phyloP scores from a whole-genome alignment of 2,797 vertebrate species.

The Staurois parvus region DNA sequence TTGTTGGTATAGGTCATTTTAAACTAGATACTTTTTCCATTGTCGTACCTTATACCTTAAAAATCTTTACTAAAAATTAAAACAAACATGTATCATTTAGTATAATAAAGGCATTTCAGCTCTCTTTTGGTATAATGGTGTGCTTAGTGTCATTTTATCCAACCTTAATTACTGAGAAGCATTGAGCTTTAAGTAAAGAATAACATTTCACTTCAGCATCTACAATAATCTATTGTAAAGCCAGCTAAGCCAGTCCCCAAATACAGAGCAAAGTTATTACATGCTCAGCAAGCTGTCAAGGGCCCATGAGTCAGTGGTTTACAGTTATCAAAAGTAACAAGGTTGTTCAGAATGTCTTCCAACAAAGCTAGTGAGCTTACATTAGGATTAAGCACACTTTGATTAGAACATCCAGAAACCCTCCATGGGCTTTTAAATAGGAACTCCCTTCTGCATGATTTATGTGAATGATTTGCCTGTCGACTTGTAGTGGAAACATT shows the following conservation, averaged over 20 bases:
- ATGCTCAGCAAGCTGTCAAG: slow-evolving; percentile 82
- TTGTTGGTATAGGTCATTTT: too few species aligned
- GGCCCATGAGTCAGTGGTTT: slow-evolving; percentile 81
- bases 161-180: slow-evolving; percentile 80
- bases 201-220: slow-evolving; percentile 83
- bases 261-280: slow-evolving; percentile 83
- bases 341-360: slow-evolving; percentile 81
- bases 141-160: slow-evolving; percentile 73
- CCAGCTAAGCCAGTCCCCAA: slow-evolving; percentile 81
- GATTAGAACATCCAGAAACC: slow-evolving; percentile 79
- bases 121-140: slow-evolving; percentile 71
- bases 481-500: slow-evolving; percentile 57
- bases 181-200: slow-evolving; percentile 77
- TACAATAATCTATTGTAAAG: slow-evolving; percentile 83
- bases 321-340: slow-evolving; percentile 84
- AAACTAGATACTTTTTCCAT: neutral
- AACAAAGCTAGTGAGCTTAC: slow-evolving; percentile 79
- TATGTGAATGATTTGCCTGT: slow-evolving; percentile 70
- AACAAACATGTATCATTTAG: slow-evolving; percentile 68
- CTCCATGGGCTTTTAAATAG: slow-evolving; percentile 78
- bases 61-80: slow-evolving; percentile 59
- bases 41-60: neutral
- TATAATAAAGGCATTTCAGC: slow-evolving; percentile 66
- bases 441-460: slow-evolving; percentile 69
- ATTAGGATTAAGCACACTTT: slow-evolving; percentile 81